Evolutionary conservation across 1,140 invertebrate species (phyloP), one percentile per base, ranked within the genome.

Genomic region (Matsumurasca onukii): DNA sequence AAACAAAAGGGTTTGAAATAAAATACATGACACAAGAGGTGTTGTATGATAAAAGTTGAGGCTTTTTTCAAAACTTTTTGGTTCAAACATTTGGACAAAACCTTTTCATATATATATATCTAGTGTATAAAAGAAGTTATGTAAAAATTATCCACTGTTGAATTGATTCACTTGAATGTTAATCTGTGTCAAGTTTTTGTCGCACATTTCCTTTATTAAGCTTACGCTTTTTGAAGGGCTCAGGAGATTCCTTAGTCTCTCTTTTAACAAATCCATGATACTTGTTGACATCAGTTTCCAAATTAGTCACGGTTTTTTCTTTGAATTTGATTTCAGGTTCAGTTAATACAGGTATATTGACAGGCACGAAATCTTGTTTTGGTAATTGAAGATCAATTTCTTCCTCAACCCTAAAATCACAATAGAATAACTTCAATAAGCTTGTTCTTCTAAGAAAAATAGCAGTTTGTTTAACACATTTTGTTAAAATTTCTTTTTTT

Each of bases 221-320:
- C 79, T 88, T 90, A 55, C 87, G 76, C 74, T 86, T 89, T 66
- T 89, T 90, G 72, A 90, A 90, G 9, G 75, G 77, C 25, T 79
- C 77, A 1, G 78, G 75, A 39, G 73, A 73, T 17, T 48, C 71
- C 31, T 68, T 69, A 22, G 55, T 5, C n/a, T 59, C 25, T n/a
- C 24, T 25, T 29, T 59, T 59, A 5, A 59, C 24, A n/a, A n/a
- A n/a, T 39, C 5, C 34, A 39, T 17, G 22, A 27, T 27, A 25
- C 15, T 13, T 3, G 24, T n/a, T 51, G 0, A 78, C 77, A 39
- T 83, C 81, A 31, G 81, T 82, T 55, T 82, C 81, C 31, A 85
- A 78, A 27, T 75, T 77, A 3, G 79, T 75, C 12, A 89, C 76
- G 3, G 80, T 83, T 78, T 89, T 90, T 73, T 90, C 88, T 73